Conservation (phyloP, 2,113 vertebrate genomes). For the Brachyhypopomus gauderio region DNA sequence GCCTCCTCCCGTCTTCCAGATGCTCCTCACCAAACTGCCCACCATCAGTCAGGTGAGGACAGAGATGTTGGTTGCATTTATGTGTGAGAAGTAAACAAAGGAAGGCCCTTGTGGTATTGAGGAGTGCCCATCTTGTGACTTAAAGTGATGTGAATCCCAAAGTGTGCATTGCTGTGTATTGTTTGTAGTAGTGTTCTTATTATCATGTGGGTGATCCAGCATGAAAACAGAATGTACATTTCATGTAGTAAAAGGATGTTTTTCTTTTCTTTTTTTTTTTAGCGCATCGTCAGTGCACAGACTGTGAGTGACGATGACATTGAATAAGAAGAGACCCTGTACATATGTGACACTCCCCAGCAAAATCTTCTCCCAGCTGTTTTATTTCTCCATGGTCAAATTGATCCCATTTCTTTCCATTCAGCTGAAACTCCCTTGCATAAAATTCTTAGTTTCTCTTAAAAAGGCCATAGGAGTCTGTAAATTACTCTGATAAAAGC, state of each 20-base stretch:
- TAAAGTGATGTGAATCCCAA: too few species aligned
- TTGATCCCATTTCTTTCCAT: neutral
- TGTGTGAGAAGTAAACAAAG: too few species aligned
- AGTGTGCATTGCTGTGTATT: too few species aligned
- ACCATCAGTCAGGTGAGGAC: constrained; percentile 87
- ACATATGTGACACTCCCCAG: neutral
- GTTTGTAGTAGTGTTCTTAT: too few species aligned
- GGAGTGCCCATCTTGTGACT: too few species aligned
- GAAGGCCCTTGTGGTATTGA: too few species aligned
- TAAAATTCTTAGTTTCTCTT: neutral
- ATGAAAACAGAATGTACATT: too few species aligned
- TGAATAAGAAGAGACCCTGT: constrained; percentile 73
- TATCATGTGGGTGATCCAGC: too few species aligned
- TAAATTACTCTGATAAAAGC: neutral
- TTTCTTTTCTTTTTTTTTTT: constrained; percentile 47
- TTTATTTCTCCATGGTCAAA: constrained; percentile 20
- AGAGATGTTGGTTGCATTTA: too few species aligned
- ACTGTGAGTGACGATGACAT: constrained; percentile 93
- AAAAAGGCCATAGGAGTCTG: neutral
- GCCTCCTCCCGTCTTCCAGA: constrained; percentile 96
- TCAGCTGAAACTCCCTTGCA: too few species aligned
- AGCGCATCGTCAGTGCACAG: constrained; percentile 93
- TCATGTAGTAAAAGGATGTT: neutral
- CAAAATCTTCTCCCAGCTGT: constrained; percentile 22
- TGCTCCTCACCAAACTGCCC: constrained; percentile 97